Percentiles rank a stretch among this genome's conserved stretches.
These are phyloP conservation scores for Dicaeum eximium DNA, from an alignment of 2,113 vertebrate genomes.

Conservation along the genomic window DNA sequence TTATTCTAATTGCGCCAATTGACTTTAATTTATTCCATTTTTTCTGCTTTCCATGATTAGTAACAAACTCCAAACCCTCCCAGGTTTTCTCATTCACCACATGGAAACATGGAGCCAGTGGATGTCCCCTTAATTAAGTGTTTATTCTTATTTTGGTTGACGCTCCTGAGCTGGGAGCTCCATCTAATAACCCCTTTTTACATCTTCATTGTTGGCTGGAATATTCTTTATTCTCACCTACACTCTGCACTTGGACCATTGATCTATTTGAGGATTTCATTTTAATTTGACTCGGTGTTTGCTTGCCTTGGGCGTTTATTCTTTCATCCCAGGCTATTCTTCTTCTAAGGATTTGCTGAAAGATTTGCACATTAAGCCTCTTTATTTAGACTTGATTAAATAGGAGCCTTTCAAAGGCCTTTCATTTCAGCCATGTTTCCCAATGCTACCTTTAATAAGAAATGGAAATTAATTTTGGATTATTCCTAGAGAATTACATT, in stretches of 20 bases:
- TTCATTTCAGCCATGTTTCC: not conserved
- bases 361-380: slow-evolving; percentile 13
- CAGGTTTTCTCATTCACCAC: not conserved
- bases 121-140: not conserved
- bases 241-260: not conserved
- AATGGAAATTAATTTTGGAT: slow-evolving; percentile 3
- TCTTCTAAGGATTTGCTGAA: not conserved
- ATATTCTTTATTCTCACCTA: not conserved
- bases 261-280: not conserved
- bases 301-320: not conserved
- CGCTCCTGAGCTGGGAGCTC: not conserved
- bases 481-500: not conserved
- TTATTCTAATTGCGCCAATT: not conserved
- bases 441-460: not conserved
- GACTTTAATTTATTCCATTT: not conserved
- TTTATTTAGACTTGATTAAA: slow-evolving; percentile 20
- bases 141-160: not conserved
- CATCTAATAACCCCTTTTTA: not conserved
- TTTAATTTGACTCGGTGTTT: not conserved
- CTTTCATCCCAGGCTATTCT: not conserved
- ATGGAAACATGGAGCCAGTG: not conserved
- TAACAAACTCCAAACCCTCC: not conserved
- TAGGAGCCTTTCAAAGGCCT: not conserved
- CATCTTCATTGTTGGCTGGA: not conserved
- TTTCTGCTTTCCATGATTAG: not conserved